phyloP scores from a whole-genome alignment of 2,797 vertebrate genomes.

The Rhabdophis nuchalis region DNA sequence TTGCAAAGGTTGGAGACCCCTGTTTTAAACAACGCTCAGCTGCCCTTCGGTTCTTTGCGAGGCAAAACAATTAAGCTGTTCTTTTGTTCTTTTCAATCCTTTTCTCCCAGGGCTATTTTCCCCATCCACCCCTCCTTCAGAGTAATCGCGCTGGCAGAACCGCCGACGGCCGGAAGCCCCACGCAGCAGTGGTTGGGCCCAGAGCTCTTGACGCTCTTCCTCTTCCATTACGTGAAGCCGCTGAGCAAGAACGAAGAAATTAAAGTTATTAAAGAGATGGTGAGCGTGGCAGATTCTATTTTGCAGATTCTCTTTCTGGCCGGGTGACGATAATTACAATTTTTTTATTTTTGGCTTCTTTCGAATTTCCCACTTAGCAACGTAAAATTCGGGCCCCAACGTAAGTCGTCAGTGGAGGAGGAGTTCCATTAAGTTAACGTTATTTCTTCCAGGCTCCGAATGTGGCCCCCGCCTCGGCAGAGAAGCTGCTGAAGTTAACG shows the following conservation, averaged over 20 bases:
- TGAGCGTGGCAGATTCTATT: conserved; percentile 59
- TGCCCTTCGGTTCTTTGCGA: background rate
- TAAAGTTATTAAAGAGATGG: conserved; percentile 83
- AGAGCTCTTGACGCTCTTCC: conserved; percentile 92
- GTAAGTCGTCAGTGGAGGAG: too few species aligned
- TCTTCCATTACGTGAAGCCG: conserved; percentile 84
- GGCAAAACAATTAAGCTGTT: background rate
- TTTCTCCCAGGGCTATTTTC: conserved; percentile 79
- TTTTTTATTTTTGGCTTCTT: background rate
- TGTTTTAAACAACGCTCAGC: background rate
- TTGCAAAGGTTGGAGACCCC: too few species aligned
- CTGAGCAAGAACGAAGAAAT: conserved; percentile 84
- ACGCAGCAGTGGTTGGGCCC: conserved; percentile 92
- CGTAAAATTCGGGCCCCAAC: too few species aligned
- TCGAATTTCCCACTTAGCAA: too few species aligned
- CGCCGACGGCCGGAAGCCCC: conserved; percentile 78
- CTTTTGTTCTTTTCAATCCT: background rate
- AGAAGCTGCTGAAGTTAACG: conserved; percentile 84
- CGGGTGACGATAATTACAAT: too few species aligned
- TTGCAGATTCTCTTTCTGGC: too few species aligned
- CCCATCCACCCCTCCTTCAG: conserved; percentile 91
- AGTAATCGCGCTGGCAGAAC: conserved; percentile 90
- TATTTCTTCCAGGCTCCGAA: conserved; percentile 73
- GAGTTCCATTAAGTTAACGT: too few species aligned
- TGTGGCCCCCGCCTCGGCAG: conserved; percentile 79